Evolutionary conservation across 2,797 vertebrate genomes (phyloP).

Genomic region (Neostethus bicornis): DNA sequence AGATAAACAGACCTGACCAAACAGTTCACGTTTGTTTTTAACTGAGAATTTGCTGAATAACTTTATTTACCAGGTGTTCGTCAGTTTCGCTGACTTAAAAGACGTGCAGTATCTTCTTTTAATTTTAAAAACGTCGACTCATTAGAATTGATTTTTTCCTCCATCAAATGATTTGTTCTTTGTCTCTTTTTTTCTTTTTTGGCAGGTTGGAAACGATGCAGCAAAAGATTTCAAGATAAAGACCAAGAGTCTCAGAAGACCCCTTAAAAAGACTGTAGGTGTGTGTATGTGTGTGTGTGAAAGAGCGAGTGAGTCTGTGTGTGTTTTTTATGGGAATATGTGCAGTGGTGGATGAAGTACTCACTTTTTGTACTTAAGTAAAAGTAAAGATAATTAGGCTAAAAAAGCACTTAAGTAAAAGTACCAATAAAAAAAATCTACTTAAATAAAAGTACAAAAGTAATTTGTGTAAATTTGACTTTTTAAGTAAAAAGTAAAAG

Average conservation of each 20-base stretch:
- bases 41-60: conserved; percentile 7
- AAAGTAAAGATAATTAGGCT: too few species aligned
- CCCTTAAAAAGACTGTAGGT: neutral
- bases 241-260: conserved; percentile 26
- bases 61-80: conserved; percentile 8
- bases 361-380: too few species aligned
- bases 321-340: conserved; percentile 35
- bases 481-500: too few species aligned
- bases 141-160: neutral
- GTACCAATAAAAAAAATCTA: too few species aligned
- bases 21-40: conserved; percentile 11
- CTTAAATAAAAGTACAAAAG: too few species aligned
- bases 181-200: conserved; percentile 32
- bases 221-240: conserved; percentile 12
- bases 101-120: neutral
- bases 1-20: conserved; percentile 3
- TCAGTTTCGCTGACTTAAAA: conserved; percentile 1
- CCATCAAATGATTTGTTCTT: conserved; percentile 15
- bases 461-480: too few species aligned
- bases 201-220: conserved; percentile 30
- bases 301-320: conserved; percentile 13
- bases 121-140: conserved; percentile 2
- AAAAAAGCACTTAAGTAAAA: too few species aligned
- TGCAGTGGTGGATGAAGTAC: too few species aligned
- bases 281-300: conserved; percentile 1